Evolutionary conservation across 2,797 vertebrate genomes (phyloP).

Genomic region (Knipowitschia caucasica): DNA sequence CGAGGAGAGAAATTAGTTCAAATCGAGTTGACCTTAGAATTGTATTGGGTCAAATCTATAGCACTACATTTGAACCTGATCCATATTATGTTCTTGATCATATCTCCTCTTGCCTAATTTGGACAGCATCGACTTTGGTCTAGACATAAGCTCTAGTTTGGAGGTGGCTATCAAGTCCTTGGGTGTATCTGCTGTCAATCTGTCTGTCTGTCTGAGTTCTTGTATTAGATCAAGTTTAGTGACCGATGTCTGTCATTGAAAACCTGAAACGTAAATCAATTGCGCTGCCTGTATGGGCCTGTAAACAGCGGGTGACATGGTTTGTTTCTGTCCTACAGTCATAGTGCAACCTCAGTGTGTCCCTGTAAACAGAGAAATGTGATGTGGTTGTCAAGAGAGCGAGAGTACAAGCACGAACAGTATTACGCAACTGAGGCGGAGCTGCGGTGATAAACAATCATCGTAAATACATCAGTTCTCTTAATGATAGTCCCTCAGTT

Average conservation of each 20-base stretch:
- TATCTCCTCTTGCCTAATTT: too few species aligned
- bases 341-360: constrained; percentile 28
- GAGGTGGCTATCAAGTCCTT: too few species aligned
- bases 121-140: too few species aligned
- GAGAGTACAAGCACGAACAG: constrained; percentile 20
- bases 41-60: too few species aligned
- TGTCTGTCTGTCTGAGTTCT: neutral
- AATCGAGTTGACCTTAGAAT: too few species aligned
- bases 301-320: constrained; percentile 16
- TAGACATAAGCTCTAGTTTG: too few species aligned
- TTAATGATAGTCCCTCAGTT: constrained; percentile 22
- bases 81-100: too few species aligned
- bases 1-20: too few species aligned
- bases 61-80: too few species aligned
- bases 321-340: constrained; percentile 30
- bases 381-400: constrained; percentile 10
- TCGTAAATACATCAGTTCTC: constrained; percentile 13
- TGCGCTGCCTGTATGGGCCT: neutral
- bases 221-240: too few species aligned
- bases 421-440: constrained; percentile 28
- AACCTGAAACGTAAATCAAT: neutral
- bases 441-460: constrained; percentile 18
- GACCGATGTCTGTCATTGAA: too few species aligned
- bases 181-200: neutral
- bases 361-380: constrained; percentile 31